Base-by-base conservation (phyloP, 2,888 invertebrate genomes). In the Podabrus alpinus region DNA sequence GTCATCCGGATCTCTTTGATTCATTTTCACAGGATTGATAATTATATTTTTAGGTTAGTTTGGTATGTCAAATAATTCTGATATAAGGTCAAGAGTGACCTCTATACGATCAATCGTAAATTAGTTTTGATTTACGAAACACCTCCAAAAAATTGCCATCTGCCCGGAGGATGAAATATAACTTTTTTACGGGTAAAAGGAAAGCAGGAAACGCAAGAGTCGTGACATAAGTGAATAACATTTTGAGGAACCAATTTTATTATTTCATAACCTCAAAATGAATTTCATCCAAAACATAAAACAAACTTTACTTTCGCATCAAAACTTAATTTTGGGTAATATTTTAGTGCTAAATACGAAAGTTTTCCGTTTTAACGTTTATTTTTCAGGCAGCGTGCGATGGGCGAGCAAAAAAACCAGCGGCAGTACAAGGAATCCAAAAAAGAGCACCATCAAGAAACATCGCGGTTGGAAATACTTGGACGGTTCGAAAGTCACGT, bases 381-480 rank as follows among this genome's bases (percentile, higher is more conserved):
- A 19, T 62, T 72, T 72, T 72, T 2, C 80, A 90, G 90, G 86
- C 74, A 84, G 86, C 72, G 79, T 89, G 0, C 88, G 94, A 80
- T 86, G 90, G 84, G 94, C 94, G 0, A 92, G 94, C 82, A 95
- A 95, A 84, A 95, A 95, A 84, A 89, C 93, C 13, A 90, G 93
- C 68, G 91, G 92, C 1, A 94, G 93, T 87, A 93, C 94, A 10
- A 90, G 90, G 79, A 95, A 94, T 83, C 90, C 89, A 0, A 91
- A 90, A 81, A 90, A 92, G 15, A 92, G 92, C 83, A 88, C 90
- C 0, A 91, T 90, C 81, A 93, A 95, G 0, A 95, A 95, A 84
- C 94, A 92, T 81, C 90, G 95, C 84, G 94, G 94, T 0, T 93
- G 93, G 91, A 92, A 92, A 81, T 91, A 91, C n/a, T 92, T 93